Conservation (phyloP, 1,140 invertebrate genomes). For the Belonocnema kinseyi region DNA sequence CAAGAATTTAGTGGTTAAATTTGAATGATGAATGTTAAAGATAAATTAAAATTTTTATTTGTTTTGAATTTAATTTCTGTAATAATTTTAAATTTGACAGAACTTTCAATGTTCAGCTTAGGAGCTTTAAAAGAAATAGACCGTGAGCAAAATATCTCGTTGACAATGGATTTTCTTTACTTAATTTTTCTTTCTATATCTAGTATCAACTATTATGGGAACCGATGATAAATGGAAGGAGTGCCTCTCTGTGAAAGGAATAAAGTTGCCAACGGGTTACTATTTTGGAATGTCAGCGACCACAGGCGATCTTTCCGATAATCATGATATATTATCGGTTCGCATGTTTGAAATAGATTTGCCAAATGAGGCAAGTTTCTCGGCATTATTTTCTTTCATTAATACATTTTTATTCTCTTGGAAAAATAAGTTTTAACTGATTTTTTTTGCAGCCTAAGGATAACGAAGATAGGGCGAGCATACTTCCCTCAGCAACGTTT, state of each 20-base stretch:
- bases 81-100: too few species aligned
- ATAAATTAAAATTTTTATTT: too few species aligned
- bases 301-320: constrained; percentile 97
- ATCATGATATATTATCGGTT: constrained; percentile 95
- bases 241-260: constrained; percentile 93
- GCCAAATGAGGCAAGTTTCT: constrained; percentile 80
- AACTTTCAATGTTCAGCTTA: too few species aligned
- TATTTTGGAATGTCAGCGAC: constrained; percentile 96
- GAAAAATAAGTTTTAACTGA: not conserved
- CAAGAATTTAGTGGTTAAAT: too few species aligned
- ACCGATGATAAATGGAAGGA: constrained; percentile 95
- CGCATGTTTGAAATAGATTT: constrained; percentile 93
- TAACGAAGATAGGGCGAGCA: constrained; percentile 83
- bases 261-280: constrained; percentile 95
- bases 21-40: too few species aligned
- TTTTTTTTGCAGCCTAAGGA: constrained; percentile 77
- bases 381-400: not conserved
- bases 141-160: not conserved
- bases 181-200: constrained; percentile 34
- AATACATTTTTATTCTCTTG: not conserved
- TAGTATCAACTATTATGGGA: constrained; percentile 93
- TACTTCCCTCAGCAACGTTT: constrained; percentile 86
- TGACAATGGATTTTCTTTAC: constrained; percentile 12
- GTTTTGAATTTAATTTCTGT: too few species aligned
- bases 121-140: too few species aligned